Evolutionary conservation across 2,113 vertebrate species (phyloP).

Genomic region (Synchiropus splendidus): DNA sequence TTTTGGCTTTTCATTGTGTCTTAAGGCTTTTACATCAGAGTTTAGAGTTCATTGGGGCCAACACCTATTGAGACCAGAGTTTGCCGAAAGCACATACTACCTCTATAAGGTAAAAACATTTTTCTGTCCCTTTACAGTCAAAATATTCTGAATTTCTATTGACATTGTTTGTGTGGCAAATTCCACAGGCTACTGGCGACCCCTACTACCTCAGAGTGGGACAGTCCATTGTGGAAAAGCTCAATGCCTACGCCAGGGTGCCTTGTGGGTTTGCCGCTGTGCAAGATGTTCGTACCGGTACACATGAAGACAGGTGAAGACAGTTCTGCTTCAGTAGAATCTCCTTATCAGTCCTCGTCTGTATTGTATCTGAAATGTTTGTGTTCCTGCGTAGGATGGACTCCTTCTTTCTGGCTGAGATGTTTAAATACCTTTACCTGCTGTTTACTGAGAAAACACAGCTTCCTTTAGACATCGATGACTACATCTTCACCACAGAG

Average conservation of each 20-base stretch:
- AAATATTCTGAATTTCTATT: background rate
- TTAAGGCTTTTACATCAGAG: constrained; percentile 95
- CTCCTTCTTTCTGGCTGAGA: constrained; percentile 96
- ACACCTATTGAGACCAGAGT: constrained; percentile 92
- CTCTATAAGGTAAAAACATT: constrained; percentile 79
- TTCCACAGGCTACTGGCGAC: constrained; percentile 85
- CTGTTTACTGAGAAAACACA: constrained; percentile 92
- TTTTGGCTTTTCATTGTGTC: background rate
- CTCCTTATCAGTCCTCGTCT: background rate
- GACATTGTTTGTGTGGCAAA: background rate
- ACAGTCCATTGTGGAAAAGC: constrained; percentile 95
- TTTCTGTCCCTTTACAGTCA: too few relatives aligned
- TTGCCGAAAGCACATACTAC: constrained; percentile 98
- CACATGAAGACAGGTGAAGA: constrained; percentile 89
- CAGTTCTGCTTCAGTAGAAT: background rate
- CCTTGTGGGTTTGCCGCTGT: constrained; percentile 97
- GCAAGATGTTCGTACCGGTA: constrained; percentile 96
- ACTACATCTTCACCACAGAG: constrained; percentile 96
- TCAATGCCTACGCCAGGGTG: constrained; percentile 92
- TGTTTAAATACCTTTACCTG: constrained; percentile 98
- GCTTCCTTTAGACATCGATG: constrained; percentile 89
- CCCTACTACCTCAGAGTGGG: constrained; percentile 97
- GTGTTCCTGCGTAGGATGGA: constrained; percentile 78
- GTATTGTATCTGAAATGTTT: background rate
- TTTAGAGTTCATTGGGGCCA: constrained; percentile 98